Base-by-base conservation (phyloP, 2,888 invertebrate species). In the Ethmia dodecea region DNA sequence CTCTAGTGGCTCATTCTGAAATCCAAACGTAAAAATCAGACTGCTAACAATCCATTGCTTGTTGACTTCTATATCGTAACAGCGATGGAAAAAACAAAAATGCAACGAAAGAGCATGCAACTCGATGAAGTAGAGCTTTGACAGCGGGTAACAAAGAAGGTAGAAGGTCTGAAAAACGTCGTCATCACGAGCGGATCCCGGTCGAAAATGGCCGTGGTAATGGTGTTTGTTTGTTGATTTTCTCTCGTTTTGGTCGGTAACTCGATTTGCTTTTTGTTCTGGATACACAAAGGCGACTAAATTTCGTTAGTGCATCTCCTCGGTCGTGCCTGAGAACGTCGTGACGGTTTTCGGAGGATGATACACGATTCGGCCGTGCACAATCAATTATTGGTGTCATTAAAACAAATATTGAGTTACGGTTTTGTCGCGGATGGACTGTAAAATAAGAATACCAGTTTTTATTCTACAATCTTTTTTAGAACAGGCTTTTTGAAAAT, bases 231-330 rank as follows among this genome's bases (percentile, higher is more conserved):
- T 70, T 65, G 81, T 83, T 62, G 78, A 84, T 86, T 86, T 79
- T 80, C 68, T 83, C 80, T 81, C 35, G 77, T 81, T 86, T 84
- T 77, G 72, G 61, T 47, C 66, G 55, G 75, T 86, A 86, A 86
- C 86, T 86, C 76, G 86, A 86, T 86, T 86, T 84, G 76, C 70
- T 86, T 86, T 86, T 86, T 83, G 73, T 79, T 52, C 60, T 43
- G 39, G 36, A 37, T 35, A 47, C 57, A 84, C 81, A 84, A 81
- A 74, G 67, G 73, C 60, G 55, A 62, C 63, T 72, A 86, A 84
- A 84, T 75, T 81, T 81, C 67, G 81, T 86, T 84, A 84, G 81
- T 60, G 45, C 46, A 37, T 39, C 52, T 43, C 35, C 46, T 57
- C 48, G 51, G 57, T 73, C 75, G 73, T 74, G 74, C 56, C 52